Evolutionary conservation across 2,113 vertebrate genomes (phyloP).

Genomic region (Poicephalus gulielmi): DNA sequence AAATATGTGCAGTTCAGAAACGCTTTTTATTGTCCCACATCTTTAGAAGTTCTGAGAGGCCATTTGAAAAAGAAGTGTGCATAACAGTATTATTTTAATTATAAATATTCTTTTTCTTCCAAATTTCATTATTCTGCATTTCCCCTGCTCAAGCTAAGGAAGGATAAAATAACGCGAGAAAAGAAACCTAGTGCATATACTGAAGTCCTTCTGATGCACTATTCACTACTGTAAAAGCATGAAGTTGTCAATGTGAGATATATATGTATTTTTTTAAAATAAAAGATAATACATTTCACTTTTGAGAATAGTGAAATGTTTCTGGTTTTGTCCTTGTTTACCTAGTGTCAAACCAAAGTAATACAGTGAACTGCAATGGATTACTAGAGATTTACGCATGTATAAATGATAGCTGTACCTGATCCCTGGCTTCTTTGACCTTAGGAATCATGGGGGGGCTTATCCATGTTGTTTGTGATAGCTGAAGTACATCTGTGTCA

Average conservation of each 20-base stretch:
- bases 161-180: not conserved
- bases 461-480: not conserved
- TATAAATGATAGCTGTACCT: not conserved
- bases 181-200: not conserved
- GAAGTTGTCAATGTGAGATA: not conserved
- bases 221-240: not conserved
- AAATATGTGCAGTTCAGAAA: not conserved
- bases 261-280: not conserved
- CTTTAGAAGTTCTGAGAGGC: not conserved
- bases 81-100: not conserved
- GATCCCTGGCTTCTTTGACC: slow-evolving; percentile 12
- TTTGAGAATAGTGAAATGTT: not conserved
- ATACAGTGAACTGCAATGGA: not conserved
- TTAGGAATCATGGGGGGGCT: not conserved
- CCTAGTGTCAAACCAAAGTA: not conserved
- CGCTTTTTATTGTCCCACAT: not conserved
- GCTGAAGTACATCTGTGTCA: slow-evolving; percentile 18
- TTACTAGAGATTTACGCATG: not conserved
- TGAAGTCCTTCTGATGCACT: not conserved
- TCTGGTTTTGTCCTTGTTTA: not conserved
- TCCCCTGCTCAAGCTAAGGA: not conserved
- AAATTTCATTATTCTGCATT: not conserved
- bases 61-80: not conserved
- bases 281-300: not conserved
- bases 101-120: not conserved